Evolutionary conservation across 2,888 invertebrate species (phyloP).

Genomic region (Agrochola macilenta): DNA sequence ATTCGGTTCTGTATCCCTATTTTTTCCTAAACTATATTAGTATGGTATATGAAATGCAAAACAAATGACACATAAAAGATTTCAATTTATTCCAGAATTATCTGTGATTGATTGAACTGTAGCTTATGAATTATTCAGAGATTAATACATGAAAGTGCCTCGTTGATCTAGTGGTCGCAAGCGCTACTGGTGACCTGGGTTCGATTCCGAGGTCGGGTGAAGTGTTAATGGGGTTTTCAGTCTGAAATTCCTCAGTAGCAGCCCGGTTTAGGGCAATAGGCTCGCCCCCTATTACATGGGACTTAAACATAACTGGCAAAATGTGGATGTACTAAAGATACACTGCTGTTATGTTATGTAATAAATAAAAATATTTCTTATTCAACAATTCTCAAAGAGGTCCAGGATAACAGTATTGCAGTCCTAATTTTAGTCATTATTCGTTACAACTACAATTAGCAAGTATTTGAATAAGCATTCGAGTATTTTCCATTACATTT

Average conservation of each 20-base stretch:
- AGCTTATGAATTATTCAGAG: conserved; percentile 18
- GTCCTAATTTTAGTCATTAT: conserved; percentile 8
- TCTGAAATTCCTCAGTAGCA: too few relatives aligned
- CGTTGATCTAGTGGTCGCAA: too few relatives aligned
- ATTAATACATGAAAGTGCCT: background rate
- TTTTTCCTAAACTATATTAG: conserved; percentile 22
- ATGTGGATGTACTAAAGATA: too few relatives aligned
- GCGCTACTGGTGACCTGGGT: too few relatives aligned
- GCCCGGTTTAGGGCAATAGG: too few relatives aligned
- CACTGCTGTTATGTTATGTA: too few relatives aligned
- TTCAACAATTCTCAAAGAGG: background rate
- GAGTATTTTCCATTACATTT: conserved; percentile 10
- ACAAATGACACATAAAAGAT: conserved; percentile 46
- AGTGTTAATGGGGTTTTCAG: too few relatives aligned
- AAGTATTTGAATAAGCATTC: conserved; percentile 7
- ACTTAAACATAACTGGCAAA: too few relatives aligned
- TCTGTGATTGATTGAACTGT: conserved; percentile 42
- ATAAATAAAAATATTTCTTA: background rate
- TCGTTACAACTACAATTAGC: background rate
- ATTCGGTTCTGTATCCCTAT: conserved; percentile 41
- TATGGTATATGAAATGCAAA: conserved; percentile 11
- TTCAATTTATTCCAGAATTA: conserved; percentile 56
- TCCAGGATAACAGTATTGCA: conserved; percentile 15
- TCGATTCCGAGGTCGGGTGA: too few relatives aligned
- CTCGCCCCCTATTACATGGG: too few relatives aligned